These are phyloP conservation scores for Aurelia aurita complex sp. Pacific DNA, from an alignment of 30 jellyfish, hydroid and myxozoan genomes.

Conservation along the genomic window DNA sequence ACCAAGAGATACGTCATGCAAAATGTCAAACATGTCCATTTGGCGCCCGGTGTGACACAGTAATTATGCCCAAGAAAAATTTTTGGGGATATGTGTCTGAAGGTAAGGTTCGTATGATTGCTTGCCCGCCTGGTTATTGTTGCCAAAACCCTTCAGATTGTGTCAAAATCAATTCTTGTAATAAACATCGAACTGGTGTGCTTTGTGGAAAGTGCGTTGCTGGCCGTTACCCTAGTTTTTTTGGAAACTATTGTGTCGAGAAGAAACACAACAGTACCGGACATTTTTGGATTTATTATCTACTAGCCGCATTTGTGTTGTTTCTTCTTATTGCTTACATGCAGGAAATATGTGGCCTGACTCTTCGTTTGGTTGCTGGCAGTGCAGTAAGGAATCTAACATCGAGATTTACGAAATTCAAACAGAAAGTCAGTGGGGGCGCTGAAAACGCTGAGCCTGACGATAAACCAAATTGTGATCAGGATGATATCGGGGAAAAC, in stretches of 20 bases:
- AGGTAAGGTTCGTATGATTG: not conserved
- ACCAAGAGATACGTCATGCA: not conserved
- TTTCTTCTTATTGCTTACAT: not conserved
- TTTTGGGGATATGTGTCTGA: constrained; percentile 26
- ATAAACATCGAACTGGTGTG: not conserved
- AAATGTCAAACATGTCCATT: constrained; percentile 26
- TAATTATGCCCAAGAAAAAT: constrained; percentile 3
- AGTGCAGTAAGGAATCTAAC: too few relatives aligned
- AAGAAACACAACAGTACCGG: too few relatives aligned
- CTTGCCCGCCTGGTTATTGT: constrained; percentile 43
- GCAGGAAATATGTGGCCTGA: not conserved
- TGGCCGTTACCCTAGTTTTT: not conserved
- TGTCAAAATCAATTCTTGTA: not conserved
- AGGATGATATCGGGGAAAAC: too few relatives aligned
- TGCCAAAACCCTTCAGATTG: not conserved
- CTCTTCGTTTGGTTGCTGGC: not conserved
- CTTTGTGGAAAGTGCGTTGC: not conserved
- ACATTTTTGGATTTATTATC: not conserved
- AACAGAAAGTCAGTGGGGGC: too few relatives aligned
- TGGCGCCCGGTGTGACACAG: constrained; percentile 8
- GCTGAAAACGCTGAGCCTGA: too few relatives aligned
- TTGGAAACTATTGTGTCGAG: not conserved
- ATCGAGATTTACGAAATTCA: too few relatives aligned
- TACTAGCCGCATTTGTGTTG: not conserved
- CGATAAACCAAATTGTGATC: too few relatives aligned